phyloP scores from a whole-genome alignment of 2,888 invertebrate genomes.

The Sarcophaga rosellei region DNA sequence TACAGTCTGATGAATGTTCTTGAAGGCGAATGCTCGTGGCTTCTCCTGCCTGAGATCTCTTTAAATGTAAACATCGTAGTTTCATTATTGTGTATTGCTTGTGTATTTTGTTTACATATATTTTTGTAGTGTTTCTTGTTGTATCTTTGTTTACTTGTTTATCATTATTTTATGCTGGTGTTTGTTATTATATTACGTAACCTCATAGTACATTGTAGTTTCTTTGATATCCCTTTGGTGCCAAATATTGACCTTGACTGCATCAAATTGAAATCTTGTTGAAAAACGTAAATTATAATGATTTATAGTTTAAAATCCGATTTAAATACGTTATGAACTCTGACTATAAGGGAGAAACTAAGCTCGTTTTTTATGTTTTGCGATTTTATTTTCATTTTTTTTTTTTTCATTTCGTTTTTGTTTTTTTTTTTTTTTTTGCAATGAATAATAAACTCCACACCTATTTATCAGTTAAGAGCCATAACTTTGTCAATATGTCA shows the following conservation, averaged over 20 bases:
- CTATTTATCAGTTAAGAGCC: conserved; percentile 73
- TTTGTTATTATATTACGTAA: too few species aligned
- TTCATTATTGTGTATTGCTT: too few species aligned
- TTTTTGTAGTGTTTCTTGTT: too few species aligned
- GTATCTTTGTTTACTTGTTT: too few species aligned
- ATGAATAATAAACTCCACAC: conserved; percentile 69
- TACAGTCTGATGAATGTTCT: too few species aligned
- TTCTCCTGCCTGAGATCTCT: too few species aligned
- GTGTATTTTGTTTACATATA: too few species aligned
- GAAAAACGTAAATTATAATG: conserved; percentile 62
- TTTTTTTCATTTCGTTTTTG: conserved; percentile 3
- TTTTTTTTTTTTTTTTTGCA: conserved; percentile 32
- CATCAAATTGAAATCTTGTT: conserved; percentile 18
- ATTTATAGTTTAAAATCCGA: conserved; percentile 64
- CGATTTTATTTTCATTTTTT: conserved; percentile 13
- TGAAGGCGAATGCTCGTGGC: too few species aligned
- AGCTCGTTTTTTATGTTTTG: conserved; percentile 58
- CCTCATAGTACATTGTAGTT: too few species aligned
- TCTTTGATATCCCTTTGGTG: too few species aligned
- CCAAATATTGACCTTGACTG: neutral
- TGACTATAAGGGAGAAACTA: conserved; percentile 48
- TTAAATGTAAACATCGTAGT: too few species aligned
- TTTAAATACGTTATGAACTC: conserved; percentile 65
- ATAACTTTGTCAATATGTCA: conserved; percentile 74
- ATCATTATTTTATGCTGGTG: too few species aligned